phyloP scores from a whole-genome alignment of 1,140 invertebrate genomes.

The Elymnias hypermnestra region DNA sequence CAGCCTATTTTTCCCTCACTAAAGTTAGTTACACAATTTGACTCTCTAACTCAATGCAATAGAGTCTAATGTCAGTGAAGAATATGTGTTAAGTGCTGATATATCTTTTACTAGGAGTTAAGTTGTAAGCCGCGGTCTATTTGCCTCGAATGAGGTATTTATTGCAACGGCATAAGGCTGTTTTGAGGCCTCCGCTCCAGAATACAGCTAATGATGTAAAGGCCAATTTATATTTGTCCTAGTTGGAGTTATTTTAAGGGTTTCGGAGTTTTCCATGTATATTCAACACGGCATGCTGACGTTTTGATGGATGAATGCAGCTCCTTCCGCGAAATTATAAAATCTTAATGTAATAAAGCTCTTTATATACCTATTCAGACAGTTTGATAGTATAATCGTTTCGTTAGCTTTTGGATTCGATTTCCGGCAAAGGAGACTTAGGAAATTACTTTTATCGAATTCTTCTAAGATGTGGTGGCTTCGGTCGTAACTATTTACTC shows the following conservation, averaged over 20 bases:
- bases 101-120: slow-evolving; percentile 10
- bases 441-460: too few species aligned
- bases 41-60: slow-evolving; percentile 15
- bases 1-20: slow-evolving; percentile 3
- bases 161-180: slow-evolving; percentile 1
- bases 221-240: slow-evolving; percentile 20
- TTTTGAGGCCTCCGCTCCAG: neutral
- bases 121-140: neutral
- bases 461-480: too few species aligned
- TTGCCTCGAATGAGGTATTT: neutral
- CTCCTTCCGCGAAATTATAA: slow-evolving; percentile 30
- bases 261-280: slow-evolving; percentile 4
- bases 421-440: too few species aligned
- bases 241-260: slow-evolving; percentile 10
- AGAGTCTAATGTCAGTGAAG: slow-evolving; percentile 8
- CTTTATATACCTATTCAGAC: too few species aligned
- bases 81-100: slow-evolving; percentile 3
- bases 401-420: too few species aligned
- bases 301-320: slow-evolving; percentile 35
- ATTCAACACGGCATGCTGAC: slow-evolving; percentile 25
- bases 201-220: slow-evolving; percentile 12
- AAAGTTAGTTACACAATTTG: slow-evolving; percentile 8
- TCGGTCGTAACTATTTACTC: too few species aligned
- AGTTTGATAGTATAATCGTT: too few species aligned
- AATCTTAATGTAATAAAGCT: slow-evolving; percentile 16